These are phyloP conservation scores for Drosophila eohydei DNA, from an alignment of 2,888 invertebrate species.

Conservation along the genomic window DNA sequence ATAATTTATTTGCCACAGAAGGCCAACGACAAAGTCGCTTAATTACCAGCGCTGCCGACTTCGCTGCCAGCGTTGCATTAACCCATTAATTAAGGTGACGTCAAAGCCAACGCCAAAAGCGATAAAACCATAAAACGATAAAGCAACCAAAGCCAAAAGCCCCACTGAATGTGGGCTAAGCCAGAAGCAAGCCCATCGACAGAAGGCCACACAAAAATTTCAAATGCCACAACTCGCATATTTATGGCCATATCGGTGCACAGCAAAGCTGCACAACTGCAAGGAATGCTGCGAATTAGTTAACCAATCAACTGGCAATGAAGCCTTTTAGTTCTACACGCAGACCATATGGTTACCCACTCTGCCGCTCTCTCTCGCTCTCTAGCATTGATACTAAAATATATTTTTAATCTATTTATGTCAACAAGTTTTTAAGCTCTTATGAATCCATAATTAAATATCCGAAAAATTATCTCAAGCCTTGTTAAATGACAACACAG, in stretches of 20 bases:
- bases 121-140: slow-evolving; percentile 71
- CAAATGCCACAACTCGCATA: slow-evolving; percentile 66
- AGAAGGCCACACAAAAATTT: slow-evolving; percentile 54
- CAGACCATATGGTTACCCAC: background rate
- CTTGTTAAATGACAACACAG: background rate
- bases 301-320: slow-evolving; percentile 39
- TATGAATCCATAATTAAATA: background rate
- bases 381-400: background rate
- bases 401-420: slow-evolving; percentile 8
- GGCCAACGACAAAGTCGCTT: slow-evolving; percentile 78
- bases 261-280: slow-evolving; percentile 32
- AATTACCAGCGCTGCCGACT: slow-evolving; percentile 69
- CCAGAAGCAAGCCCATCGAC: slow-evolving; percentile 25
- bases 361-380: background rate
- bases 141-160: slow-evolving; percentile 39
- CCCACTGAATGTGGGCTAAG: slow-evolving; percentile 30
- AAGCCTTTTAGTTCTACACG: slow-evolving; percentile 12
- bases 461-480: slow-evolving; percentile 1
- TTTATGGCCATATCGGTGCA: slow-evolving; percentile 65
- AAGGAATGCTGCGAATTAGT: slow-evolving; percentile 48
- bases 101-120: slow-evolving; percentile 75
- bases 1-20: slow-evolving; percentile 76
- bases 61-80: slow-evolving; percentile 69
- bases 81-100: slow-evolving; percentile 81
- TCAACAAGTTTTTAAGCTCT: slow-evolving; percentile 3